phyloP scores from a whole-genome alignment of 2,113 vertebrate species.

The Balaeniceps rex region DNA sequence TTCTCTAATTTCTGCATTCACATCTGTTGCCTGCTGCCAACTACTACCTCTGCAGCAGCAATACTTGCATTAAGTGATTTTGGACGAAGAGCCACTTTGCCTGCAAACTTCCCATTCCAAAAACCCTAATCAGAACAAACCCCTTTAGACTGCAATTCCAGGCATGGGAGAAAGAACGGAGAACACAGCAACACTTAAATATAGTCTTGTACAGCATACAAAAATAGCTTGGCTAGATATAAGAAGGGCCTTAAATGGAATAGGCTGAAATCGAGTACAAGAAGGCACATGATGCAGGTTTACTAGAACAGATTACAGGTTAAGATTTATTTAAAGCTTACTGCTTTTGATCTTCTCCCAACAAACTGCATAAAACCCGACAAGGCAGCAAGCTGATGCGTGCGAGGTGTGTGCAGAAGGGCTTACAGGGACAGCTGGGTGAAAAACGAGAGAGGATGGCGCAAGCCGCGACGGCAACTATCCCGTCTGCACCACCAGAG shows the following conservation, averaged over 20 bases:
- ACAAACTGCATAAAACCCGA: fast-evolving
- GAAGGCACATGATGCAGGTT: background rate
- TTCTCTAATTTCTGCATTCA: background rate
- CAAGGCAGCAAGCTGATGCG: background rate
- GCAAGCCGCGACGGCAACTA: background rate
- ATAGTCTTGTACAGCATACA: fast-evolving
- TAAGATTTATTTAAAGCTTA: no score
- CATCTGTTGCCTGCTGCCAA: background rate
- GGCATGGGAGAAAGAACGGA: background rate
- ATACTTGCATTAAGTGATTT: background rate
- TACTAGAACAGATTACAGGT: background rate
- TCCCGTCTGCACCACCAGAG: fast-evolving
- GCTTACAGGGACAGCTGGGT: background rate
- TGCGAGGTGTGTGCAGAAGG: background rate
- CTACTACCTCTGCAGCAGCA: background rate
- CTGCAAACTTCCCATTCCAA: background rate
- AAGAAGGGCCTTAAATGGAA: background rate
- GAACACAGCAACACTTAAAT: background rate
- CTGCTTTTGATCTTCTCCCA: background rate
- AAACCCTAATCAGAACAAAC: background rate
- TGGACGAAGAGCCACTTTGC: background rate
- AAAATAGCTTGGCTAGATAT: background rate
- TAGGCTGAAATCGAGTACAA: background rate
- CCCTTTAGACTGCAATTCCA: background rate
- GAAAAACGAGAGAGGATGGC: background rate